Percentiles rank a stretch among this genome's conserved stretches.
Evolutionary conservation across 2,113 vertebrate species (phyloP).

Genomic region (Nyctibius bracteatus): DNA sequence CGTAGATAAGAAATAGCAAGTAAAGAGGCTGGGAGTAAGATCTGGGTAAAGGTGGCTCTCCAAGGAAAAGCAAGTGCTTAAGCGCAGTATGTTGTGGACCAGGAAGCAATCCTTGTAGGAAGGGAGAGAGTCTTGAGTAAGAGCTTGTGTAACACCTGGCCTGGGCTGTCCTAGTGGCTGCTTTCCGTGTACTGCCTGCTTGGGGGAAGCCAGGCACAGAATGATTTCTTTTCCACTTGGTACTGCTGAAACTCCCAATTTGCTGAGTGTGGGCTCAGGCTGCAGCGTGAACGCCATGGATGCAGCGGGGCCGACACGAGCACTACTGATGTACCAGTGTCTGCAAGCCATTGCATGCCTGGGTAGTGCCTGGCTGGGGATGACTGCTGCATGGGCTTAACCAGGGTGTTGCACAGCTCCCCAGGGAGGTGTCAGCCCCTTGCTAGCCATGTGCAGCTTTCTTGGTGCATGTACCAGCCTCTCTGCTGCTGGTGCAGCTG

Average conservation of each 20-base stretch:
- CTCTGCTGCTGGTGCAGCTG: background rate
- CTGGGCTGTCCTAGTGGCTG: background rate
- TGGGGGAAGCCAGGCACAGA: background rate
- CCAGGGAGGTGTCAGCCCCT: too few relatives aligned
- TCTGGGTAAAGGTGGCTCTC: background rate
- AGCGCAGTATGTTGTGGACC: background rate
- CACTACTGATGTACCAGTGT: too few relatives aligned
- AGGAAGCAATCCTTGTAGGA: background rate
- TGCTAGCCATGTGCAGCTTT: accelerated
- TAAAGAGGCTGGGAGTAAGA: background rate
- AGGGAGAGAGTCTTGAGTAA: background rate
- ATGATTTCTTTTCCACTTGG: background rate
- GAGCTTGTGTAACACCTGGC: background rate
- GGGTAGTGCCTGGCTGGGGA: background rate
- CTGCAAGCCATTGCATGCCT: accelerated
- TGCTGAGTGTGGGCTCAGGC: background rate
- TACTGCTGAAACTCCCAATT: background rate
- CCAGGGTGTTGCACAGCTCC: accelerated
- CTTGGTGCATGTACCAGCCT: accelerated
- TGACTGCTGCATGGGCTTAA: accelerated
- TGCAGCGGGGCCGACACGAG: background rate
- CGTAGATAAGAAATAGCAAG: background rate
- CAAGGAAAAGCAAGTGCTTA: background rate
- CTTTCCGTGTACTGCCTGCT: background rate
- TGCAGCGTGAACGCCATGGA: accelerated